Conservation (phyloP, 2,888 invertebrate species). For the Dasypolia templi region DNA sequence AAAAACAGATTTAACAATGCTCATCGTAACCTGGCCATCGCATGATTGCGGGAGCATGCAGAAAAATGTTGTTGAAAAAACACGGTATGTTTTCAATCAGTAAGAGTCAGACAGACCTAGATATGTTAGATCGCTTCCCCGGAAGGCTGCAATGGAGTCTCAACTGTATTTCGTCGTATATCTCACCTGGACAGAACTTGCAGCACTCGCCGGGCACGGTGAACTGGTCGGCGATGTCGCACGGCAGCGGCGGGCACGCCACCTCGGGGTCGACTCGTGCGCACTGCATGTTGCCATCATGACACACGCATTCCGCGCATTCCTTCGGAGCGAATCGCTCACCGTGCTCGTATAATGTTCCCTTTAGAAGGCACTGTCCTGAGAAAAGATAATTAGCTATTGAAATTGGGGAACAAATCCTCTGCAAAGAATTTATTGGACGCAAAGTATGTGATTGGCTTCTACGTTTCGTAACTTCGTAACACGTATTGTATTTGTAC, state of each 20-base stretch:
- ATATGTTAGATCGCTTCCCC: neutral
- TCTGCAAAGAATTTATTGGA: neutral
- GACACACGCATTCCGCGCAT: slow-evolving; percentile 95
- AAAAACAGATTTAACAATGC: neutral
- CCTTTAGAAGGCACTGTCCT: slow-evolving; percentile 93
- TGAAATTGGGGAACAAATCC: neutral
- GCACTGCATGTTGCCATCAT: slow-evolving; percentile 95
- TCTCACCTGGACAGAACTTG: slow-evolving; percentile 95
- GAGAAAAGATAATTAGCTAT: neutral
- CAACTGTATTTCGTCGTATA: neutral
- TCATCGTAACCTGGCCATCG: neutral
- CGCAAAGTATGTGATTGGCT: neutral
- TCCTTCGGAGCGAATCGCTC: slow-evolving; percentile 93
- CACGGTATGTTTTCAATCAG: neutral
- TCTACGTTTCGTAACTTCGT: neutral
- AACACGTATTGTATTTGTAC: neutral
- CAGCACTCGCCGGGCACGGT: slow-evolving; percentile 96
- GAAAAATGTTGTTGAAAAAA: neutral
- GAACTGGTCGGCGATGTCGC: slow-evolving; percentile 94
- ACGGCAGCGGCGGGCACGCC: slow-evolving; percentile 94
- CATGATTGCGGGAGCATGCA: neutral
- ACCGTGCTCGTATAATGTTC: slow-evolving; percentile 95
- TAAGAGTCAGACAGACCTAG: neutral
- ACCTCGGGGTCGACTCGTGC: slow-evolving; percentile 93
- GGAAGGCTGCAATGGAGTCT: neutral